Evolutionary conservation across 2,797 vertebrate species (phyloP).

Genomic region (Leptodactylus fallax): DNA sequence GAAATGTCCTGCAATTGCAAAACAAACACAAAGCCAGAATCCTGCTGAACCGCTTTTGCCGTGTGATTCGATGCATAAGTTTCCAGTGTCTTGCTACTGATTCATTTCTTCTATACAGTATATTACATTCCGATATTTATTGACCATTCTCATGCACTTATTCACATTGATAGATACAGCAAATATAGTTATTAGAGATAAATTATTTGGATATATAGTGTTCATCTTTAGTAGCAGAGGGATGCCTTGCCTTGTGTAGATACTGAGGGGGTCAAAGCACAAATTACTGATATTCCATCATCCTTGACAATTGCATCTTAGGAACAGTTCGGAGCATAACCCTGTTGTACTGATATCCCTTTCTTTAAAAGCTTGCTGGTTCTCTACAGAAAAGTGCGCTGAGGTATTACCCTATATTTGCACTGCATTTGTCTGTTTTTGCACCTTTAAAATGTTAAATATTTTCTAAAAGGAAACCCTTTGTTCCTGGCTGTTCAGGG

Average conservation of each 20-base stretch:
- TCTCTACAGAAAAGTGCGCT: conserved; percentile 34
- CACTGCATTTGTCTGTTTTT: conserved; percentile 75
- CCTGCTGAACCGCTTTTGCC: conserved; percentile 25
- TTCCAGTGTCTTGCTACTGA: conserved; percentile 37
- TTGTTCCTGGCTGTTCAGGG: neutral
- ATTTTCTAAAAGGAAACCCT: conserved; percentile 60
- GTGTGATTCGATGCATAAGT: neutral
- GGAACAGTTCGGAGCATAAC: neutral
- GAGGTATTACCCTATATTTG: conserved; percentile 69
- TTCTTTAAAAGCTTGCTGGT: conserved; percentile 15
- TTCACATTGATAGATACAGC: conserved; percentile 69
- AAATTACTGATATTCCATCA: neutral
- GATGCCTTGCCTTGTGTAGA: conserved; percentile 64
- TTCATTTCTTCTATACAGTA: neutral
- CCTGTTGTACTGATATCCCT: neutral
- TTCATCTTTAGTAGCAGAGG: conserved; percentile 64
- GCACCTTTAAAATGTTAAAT: conserved; percentile 76
- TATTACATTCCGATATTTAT: conserved; percentile 66
- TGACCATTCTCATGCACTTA: conserved; percentile 66
- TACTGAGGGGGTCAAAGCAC: neutral
- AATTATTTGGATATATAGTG: conserved; percentile 55
- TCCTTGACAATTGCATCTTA: neutral
- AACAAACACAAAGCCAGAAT: conserved; percentile 1
- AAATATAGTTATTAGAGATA: conserved; percentile 66
- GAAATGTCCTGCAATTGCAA: conserved; percentile 3